Evolutionary conservation across 2,113 vertebrate genomes (phyloP).

Genomic region (Pardalotus punctatus): DNA sequence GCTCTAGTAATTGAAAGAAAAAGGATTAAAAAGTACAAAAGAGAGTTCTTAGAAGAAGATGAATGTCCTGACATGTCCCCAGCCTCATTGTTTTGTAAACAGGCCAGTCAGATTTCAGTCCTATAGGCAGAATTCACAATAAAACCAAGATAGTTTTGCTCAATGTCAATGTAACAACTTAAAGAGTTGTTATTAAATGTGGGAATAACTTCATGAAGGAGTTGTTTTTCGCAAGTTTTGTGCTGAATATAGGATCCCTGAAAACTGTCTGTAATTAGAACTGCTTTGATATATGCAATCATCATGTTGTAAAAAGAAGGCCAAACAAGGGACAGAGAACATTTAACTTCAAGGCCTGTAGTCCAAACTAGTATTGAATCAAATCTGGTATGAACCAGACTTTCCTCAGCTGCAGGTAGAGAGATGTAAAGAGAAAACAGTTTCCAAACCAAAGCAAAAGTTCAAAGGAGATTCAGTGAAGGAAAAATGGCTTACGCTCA

Average conservation of each 20-base stretch:
- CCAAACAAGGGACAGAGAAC: not conserved
- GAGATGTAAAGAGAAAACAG: not conserved
- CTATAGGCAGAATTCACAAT: not conserved
- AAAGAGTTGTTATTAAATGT: not conserved
- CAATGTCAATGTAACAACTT: not conserved
- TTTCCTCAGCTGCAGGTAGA: not conserved
- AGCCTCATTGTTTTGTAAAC: not conserved
- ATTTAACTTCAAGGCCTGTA: not conserved
- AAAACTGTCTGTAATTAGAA: not conserved
- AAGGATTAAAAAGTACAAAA: not conserved
- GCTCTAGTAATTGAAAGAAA: not conserved
- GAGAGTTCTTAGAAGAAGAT: not conserved
- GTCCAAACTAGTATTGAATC: not conserved
- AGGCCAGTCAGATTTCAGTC: not conserved
- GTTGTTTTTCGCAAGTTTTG: not conserved
- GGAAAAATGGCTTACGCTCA: not conserved
- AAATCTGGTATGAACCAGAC: not conserved
- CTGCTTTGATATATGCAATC: not conserved
- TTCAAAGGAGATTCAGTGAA: not conserved
- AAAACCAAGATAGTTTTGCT: not conserved
- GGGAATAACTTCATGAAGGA: not conserved
- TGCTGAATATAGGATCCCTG: not conserved
- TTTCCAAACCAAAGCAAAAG: not conserved
- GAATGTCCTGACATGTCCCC: not conserved
- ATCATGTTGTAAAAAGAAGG: not conserved